Evolutionary conservation across 2,888 invertebrate species (phyloP), one percentile per base, ranked within the genome.

Genomic region (Fragum fragum): DNA sequence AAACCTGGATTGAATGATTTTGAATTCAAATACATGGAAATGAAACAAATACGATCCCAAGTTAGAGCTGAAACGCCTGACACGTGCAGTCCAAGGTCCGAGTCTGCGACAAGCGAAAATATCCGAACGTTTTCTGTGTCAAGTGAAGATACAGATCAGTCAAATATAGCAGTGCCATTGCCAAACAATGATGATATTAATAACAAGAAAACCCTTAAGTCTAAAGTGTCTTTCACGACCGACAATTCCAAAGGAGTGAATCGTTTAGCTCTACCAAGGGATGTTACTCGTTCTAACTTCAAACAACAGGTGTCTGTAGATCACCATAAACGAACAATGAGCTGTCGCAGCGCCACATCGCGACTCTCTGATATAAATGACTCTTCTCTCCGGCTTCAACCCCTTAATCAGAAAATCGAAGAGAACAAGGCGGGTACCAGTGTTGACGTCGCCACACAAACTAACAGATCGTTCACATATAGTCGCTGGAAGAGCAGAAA

Each of bases 401-500:
- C 71, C 9, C 28, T 53, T 11, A 53, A 55, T 11, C 7, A 21
- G 18, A 47, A 16, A 47, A 47, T 47, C 14, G 21, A 14, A 7
- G 71, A 11, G 18, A 26, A 57, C 5, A 14, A 53, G 1, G 32
- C 53, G 29, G 55, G n/a, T 21, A n/a, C 36, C 6, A 29, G 29
- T 11, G 75, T 78, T 11, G 55, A 66, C 57, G 73, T 75, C 18
- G 78, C 69, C 1, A 81, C 78, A 28, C 84, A 84, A 36, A 84
- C 84, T 11, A 73, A 72, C 14, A 72, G 73, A 23, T 81, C 84
- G 14, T 84, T 84, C 39, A 78, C 63, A 23, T 81, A 84, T 61
- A 76, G 57, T 53, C 32, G 75, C 14, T 57, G 68, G 59, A 57
- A 63, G 28, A 74, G 57, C 14, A 32, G 74, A 21, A 66, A 66